phyloP scores from a whole-genome alignment of 2,888 invertebrate genomes.

The Philonicus albiceps region DNA sequence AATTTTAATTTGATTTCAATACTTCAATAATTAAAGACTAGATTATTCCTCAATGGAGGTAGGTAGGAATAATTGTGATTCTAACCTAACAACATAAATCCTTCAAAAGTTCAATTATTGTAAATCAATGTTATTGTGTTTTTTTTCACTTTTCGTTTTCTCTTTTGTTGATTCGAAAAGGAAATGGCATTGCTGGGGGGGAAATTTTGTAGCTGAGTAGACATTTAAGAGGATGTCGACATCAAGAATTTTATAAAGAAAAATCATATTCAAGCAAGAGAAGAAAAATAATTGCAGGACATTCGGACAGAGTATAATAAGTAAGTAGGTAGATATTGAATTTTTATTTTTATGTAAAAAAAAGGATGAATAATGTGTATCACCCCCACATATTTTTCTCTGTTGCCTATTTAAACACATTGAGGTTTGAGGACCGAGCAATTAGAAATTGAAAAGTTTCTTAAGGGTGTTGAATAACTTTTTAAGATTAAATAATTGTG shows the following conservation, averaged over 20 bases:
- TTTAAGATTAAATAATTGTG: too few species aligned
- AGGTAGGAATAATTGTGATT: neutral
- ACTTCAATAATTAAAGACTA: neutral
- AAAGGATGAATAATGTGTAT: neutral
- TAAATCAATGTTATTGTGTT: neutral
- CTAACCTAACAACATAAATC: neutral
- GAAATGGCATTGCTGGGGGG: neutral
- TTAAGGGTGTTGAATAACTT: too few species aligned
- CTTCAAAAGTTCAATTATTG: neutral
- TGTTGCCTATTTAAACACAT: neutral
- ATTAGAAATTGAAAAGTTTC: neutral
- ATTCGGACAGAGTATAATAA: neutral
- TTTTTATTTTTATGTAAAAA: neutral
- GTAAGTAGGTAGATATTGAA: neutral
- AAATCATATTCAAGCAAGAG: neutral
- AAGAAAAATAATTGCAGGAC: neutral
- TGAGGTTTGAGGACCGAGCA: neutral
- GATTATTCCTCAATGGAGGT: neutral
- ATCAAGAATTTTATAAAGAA: neutral
- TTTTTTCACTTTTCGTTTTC: neutral
- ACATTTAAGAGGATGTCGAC: neutral
- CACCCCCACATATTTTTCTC: neutral
- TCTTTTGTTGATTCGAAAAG: neutral
- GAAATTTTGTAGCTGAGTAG: neutral
- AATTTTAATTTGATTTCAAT: neutral